Evolutionary conservation across 1,140 invertebrate genomes (phyloP).

Genomic region (Phenacoccus solenopsis): DNA sequence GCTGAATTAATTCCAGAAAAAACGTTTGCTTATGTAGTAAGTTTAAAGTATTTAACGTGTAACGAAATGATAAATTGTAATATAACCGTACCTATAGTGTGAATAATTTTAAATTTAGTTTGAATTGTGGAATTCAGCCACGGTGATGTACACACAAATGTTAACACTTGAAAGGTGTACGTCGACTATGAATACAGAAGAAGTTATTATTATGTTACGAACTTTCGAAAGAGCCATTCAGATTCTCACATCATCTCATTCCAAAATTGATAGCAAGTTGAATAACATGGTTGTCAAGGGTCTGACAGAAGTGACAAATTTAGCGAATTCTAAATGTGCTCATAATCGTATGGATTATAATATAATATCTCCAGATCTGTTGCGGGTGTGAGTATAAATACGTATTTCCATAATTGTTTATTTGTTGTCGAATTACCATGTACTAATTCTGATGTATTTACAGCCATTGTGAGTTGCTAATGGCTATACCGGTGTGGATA

Average conservation of each 20-base stretch:
- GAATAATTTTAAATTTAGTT: neutral
- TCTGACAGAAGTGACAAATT: neutral
- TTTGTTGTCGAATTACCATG: constrained; percentile 18
- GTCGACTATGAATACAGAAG: neutral
- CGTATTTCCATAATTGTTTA: neutral
- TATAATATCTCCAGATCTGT: neutral
- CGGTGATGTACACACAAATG: neutral
- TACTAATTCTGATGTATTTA: constrained; percentile 25
- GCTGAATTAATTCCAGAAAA: neutral
- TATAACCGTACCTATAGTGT: neutral
- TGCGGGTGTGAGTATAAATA: neutral
- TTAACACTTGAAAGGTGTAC: neutral
- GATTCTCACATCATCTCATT: neutral
- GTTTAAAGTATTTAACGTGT: too few relatives aligned
- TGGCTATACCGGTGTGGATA: constrained; percentile 50
- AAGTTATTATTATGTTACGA: neutral
- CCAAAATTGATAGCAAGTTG: neutral
- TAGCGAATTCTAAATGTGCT: neutral
- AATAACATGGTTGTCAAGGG: neutral
- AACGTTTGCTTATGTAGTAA: neutral
- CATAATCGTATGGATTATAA: neutral
- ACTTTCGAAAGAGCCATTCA: neutral
- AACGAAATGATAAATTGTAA: too few relatives aligned
- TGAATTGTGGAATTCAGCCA: neutral
- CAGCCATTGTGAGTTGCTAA: constrained; percentile 54